Base-by-base conservation (phyloP, 2,113 vertebrate genomes). In the Australoheros scitulus region DNA sequence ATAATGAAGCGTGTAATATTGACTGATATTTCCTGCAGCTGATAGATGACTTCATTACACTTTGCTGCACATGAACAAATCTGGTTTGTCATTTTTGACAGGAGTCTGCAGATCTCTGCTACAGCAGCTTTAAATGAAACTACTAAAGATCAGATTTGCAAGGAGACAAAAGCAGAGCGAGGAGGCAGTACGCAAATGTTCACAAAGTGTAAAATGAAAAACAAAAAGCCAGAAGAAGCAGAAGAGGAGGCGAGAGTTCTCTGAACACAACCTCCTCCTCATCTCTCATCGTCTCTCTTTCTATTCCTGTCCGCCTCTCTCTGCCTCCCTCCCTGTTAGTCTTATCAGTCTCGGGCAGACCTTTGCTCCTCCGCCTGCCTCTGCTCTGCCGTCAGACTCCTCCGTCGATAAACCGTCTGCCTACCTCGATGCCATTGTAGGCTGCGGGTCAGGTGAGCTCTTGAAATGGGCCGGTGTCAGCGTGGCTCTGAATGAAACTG, bases 301-400 rank as follows among this genome's bases (percentile, higher is more conserved):
- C 74, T 86, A 38, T 81, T 34, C 61, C 56, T 56, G 76, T 72
- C 74, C 70, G 38, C 29, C 74, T 65, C 29, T 47, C 38, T 57
- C 26, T 4, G 4, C 65, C n/a, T 87, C 50, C 34, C 58, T 52
- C 26, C 26, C 50, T 74, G 58, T 56, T 64, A 20, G 15, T 47
- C 91, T 92, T 92, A 92, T 94, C 91, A 84, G 86, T 15, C 38
- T 22, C 29, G 0, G 43, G 72, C 93, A 93, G 90, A 84, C 79
- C 87, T 88, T 86, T 89, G 77, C 80, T 92, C 82, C 84, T 64
- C 61, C 14, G 34, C 75, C 80, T 76, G 77, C 75, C 41, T 87
- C 86, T 76, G 81, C 78, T 70, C 74, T 26, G 50, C 83, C 76
- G 85, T 82, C 81, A 86, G 68, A 64, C 60, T 26, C 80, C 24